Evolutionary conservation across 2,888 invertebrate species (phyloP).

Genomic region (Coronaproctus castanopsis): DNA sequence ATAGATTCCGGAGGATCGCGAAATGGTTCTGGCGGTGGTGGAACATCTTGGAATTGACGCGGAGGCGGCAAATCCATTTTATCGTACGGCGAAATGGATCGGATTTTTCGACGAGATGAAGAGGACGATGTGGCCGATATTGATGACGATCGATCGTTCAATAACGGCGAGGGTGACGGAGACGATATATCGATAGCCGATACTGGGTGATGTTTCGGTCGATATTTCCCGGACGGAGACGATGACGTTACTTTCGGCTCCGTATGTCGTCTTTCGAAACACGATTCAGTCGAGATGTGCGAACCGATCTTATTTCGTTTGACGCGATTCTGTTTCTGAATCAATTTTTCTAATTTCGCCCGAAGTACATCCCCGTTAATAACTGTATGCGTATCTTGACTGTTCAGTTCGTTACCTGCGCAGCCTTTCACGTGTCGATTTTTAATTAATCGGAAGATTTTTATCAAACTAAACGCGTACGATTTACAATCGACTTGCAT

Average conservation of each 20-base stretch:
- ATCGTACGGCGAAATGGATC: slow-evolving; percentile 23
- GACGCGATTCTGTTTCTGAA: slow-evolving; percentile 4
- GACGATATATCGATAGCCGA: not conserved
- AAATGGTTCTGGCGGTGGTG: slow-evolving; percentile 45
- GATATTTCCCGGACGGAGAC: not conserved
- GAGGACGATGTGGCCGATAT: too few relatives aligned
- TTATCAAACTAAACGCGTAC: too few relatives aligned
- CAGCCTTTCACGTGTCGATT: too few relatives aligned
- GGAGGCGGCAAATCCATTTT: slow-evolving; percentile 56
- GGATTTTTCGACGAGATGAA: too few relatives aligned
- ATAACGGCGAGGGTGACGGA: not conserved
- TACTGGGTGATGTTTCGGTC: not conserved
- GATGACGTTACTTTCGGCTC: not conserved
- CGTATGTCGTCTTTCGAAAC: not conserved
- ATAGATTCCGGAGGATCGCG: slow-evolving; percentile 27
- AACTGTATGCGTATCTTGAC: slow-evolving; percentile 4
- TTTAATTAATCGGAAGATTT: too few relatives aligned
- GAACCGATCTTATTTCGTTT: not conserved
- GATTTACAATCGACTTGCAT: too few relatives aligned
- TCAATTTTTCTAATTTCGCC: slow-evolving; percentile 10
- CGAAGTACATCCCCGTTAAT: slow-evolving; percentile 8
- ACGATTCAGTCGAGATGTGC: not conserved
- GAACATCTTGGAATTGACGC: slow-evolving; percentile 57
- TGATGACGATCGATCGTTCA: slow-evolving; percentile 2
- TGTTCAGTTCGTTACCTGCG: slow-evolving; percentile 1